Evolutionary conservation across 2,113 vertebrate genomes (phyloP), one percentile per base, ranked within the genome.

Genomic region (Megaleporinus macrocephalus): DNA sequence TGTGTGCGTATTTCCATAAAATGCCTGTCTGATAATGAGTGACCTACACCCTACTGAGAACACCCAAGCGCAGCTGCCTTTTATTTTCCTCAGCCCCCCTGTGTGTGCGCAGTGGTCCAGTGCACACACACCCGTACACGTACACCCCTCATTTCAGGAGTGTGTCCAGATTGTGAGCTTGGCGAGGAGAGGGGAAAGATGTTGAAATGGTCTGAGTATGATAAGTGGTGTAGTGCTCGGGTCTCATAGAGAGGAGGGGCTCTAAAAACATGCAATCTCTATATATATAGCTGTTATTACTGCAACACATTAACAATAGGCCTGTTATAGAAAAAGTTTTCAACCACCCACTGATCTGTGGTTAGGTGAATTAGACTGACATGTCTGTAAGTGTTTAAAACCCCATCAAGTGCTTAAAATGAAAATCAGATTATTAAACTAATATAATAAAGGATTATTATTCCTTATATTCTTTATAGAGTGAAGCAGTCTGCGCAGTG

Each of bases 31-130:
- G 16, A 51, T 30, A 80, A 61, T 51, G 29, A 57, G 49, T 61
- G 83, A 68, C 59, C 74, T 62, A 53, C 61, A 71, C 63, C 76
- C 80, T 70, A 53, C 76, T 71, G n/a, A 79, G 51, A 85, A 82
- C 80, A 75, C 71, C 69, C 75, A 29, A 61, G 33, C 30, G 66
- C 84, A 86, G 80, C 84, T 83, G 80, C 59, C 72, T 86, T 82
- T 83, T 72, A 47, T 83, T 86, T 76, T 47, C 47, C 27, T 14
- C 15, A 75, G 73, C 20, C 41, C 77, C 70, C 6, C 47, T 36
- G 53, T 69, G 55, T 71, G 27, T 24, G 24, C 49, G 5, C 30
- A 51, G 15, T 68, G 77, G n/a, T 76, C 55, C 51, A 69, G 70
- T 47, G 69, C 51, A 77, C 66, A 80, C 80, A 57, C 69, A 70